Evolutionary conservation across 2,888 invertebrate species (phyloP).

Genomic region (Perizoma affinitatum): DNA sequence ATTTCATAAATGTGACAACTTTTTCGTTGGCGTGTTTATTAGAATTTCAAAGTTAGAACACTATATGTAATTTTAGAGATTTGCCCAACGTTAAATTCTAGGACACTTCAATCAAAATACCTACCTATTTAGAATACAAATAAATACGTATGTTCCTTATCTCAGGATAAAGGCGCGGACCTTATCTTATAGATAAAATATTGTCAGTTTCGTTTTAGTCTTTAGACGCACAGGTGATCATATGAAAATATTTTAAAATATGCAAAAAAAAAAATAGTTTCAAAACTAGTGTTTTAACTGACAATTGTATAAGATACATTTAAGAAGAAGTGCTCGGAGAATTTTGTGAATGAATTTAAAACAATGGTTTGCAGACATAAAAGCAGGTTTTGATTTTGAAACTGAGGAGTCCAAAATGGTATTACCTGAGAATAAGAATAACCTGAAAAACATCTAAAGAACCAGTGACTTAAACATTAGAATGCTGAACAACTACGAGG

Average conservation of each 20-base stretch:
- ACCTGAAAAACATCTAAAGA: too few relatives aligned
- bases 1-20: too few relatives aligned
- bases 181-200: slow-evolving; percentile 61
- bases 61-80: background rate
- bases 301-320: background rate
- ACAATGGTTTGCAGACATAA: background rate
- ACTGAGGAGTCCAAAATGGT: too few relatives aligned
- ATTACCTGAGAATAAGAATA: too few relatives aligned
- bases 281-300: slow-evolving; percentile 6
- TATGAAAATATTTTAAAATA: slow-evolving; percentile 16
- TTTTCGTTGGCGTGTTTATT: too few relatives aligned
- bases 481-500: slow-evolving; percentile 49
- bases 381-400: too few relatives aligned
- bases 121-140: slow-evolving; percentile 19
- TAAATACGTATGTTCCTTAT: slow-evolving; percentile 52
- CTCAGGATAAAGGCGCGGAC: slow-evolving; percentile 53
- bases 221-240: slow-evolving; percentile 16
- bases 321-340: too few relatives aligned
- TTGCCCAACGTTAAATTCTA: slow-evolving; percentile 31
- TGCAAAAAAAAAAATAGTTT: slow-evolving; percentile 8
- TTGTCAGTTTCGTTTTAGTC: slow-evolving; percentile 29
- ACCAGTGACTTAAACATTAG: slow-evolving; percentile 5
- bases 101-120: slow-evolving; percentile 38
- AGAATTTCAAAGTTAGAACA: too few relatives aligned
- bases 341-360: slow-evolving; percentile 1